These are phyloP conservation scores for Sebastes minor DNA, from an alignment of 2,797 vertebrate species.

Conservation along the genomic window DNA sequence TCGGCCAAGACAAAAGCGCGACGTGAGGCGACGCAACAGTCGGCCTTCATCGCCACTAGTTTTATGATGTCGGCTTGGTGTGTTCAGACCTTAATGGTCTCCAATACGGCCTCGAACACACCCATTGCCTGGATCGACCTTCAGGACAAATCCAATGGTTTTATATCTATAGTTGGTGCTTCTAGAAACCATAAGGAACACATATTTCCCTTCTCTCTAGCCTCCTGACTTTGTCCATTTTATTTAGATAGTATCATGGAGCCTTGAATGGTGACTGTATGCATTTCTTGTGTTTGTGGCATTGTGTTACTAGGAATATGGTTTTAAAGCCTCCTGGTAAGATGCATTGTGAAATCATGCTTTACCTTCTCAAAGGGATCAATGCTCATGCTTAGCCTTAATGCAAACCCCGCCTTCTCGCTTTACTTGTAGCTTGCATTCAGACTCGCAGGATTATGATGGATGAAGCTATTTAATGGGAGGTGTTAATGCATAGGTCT, in stretches of 20 bases:
- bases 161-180: neutral
- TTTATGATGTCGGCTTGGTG: neutral
- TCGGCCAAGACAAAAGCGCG: no score
- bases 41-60: no score
- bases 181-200: neutral
- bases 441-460: neutral
- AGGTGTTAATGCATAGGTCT: neutral
- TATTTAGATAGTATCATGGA: neutral
- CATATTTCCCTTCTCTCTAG: neutral
- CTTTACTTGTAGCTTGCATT: constrained; percentile 3
- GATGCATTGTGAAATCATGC: constrained; percentile 25
- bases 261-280: neutral
- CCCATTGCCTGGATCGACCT: neutral
- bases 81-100: neutral
- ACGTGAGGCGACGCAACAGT: no score
- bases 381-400: constrained; percentile 37
- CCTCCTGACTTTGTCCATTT: neutral
- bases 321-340: neutral
- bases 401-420: constrained; percentile 18
- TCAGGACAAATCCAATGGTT: neutral
- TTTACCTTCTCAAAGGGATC: constrained; percentile 37
- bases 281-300: neutral
- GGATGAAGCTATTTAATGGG: constrained; percentile 12
- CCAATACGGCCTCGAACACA: neutral
- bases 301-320: neutral